Conservation (phyloP, 2,888 invertebrate species). For the Lycaena phlaeas region DNA sequence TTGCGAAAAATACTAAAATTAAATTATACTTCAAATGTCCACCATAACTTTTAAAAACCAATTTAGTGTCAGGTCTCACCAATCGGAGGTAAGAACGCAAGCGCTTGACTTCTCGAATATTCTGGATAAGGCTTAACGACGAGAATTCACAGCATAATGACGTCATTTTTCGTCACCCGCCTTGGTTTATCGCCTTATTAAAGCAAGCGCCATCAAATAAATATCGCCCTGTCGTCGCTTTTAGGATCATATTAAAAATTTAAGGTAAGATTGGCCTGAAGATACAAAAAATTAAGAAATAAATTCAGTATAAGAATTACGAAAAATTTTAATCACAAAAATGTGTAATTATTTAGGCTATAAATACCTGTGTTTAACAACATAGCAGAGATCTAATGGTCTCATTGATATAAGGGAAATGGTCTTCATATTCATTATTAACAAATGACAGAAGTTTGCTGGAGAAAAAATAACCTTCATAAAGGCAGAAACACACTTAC, state of each 20-base stretch:
- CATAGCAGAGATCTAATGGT: no score
- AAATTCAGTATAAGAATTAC: no score
- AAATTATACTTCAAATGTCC: neutral
- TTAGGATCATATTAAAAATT: constrained; percentile 5
- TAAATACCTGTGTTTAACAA: no score
- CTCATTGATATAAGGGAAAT: no score
- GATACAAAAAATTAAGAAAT: neutral
- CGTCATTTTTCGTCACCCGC: constrained; percentile 47
- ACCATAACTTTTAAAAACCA: neutral
- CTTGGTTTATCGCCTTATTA: constrained; percentile 51
- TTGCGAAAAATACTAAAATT: neutral
- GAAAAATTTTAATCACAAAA: no score
- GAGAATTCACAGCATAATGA: constrained; percentile 45
- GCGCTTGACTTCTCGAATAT: constrained; percentile 4
- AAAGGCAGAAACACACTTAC: no score
- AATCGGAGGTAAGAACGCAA: neutral
- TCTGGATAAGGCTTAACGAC: constrained; percentile 22
- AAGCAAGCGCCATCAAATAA: constrained; percentile 42
- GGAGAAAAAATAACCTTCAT: no score
- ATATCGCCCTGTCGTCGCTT: constrained; percentile 26
- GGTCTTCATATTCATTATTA: no score
- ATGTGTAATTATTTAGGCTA: no score
- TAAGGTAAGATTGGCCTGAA: neutral
- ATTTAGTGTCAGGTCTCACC: neutral
- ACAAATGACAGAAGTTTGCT: no score